Percentiles rank a stretch among this genome's conserved stretches.
Evolutionary conservation across 37 sponge, comb jelly and placozoan species (phyloP).

Genomic region (Oscarella lobularis): DNA sequence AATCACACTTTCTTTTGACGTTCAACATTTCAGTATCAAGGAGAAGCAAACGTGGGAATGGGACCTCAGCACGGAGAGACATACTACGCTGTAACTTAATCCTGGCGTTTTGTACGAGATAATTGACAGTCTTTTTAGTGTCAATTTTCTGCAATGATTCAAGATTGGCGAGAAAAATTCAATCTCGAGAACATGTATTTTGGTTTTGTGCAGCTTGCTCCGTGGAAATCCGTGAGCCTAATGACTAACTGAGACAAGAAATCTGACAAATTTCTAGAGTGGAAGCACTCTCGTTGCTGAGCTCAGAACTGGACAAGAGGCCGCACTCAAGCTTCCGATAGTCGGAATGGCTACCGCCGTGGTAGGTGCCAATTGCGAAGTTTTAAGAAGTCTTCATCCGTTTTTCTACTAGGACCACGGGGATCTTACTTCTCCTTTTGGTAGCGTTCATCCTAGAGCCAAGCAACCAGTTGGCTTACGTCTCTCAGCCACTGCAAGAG

Average conservation of each 20-base stretch:
- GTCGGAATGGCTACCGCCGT: constrained; percentile 73
- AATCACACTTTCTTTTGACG: background rate
- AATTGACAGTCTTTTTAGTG: constrained; percentile 2
- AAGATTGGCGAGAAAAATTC: constrained; percentile 65
- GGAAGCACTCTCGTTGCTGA: constrained; percentile 21
- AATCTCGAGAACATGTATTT: constrained; percentile 5
- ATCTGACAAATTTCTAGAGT: background rate
- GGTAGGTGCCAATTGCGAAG: constrained; percentile 1
- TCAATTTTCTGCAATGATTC: constrained; percentile 51
- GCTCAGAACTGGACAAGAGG: constrained; percentile 40
- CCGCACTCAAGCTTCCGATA: constrained; percentile 23
- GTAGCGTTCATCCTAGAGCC: constrained; percentile 47
- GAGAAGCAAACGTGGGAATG: background rate
- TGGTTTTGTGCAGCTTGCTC: constrained; percentile 7
- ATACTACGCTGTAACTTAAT: constrained; percentile 1
- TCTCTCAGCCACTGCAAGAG: constrained; percentile 20
- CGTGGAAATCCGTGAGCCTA: background rate
- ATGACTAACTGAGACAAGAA: background rate
- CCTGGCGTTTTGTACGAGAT: too few relatives aligned
- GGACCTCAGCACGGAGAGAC: background rate
- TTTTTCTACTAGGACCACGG: constrained; percentile 29
- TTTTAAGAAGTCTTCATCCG: background rate
- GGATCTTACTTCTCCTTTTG: constrained; percentile 55
- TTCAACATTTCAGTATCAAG: background rate
- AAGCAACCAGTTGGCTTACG: constrained; percentile 41